Evolutionary conservation across 2,888 invertebrate genomes (phyloP).

Genomic region (Campoplex capitator): DNA sequence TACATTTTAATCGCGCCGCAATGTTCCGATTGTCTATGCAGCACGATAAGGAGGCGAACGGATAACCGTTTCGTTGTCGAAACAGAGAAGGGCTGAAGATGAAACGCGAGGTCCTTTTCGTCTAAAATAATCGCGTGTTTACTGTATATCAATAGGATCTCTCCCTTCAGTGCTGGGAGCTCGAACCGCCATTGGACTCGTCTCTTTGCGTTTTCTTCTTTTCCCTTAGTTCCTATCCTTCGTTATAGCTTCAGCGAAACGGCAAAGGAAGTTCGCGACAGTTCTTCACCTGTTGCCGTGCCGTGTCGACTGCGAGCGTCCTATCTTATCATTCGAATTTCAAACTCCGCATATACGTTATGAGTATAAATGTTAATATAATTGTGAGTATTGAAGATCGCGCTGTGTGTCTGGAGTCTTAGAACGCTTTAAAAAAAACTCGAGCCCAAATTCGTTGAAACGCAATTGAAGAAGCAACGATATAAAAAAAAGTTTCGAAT

Average conservation of each 20-base stretch:
- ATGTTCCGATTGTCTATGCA: too few species aligned
- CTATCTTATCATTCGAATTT: slow-evolving; percentile 52
- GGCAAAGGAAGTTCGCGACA: slow-evolving; percentile 62
- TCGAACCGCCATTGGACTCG: slow-evolving; percentile 60
- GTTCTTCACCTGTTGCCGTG: slow-evolving; percentile 72
- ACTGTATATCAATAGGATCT: slow-evolving; percentile 59
- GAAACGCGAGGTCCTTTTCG: background rate
- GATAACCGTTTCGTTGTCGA: too few species aligned
- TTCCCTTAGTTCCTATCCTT: slow-evolving; percentile 54
- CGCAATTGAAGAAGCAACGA: background rate
- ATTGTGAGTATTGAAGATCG: slow-evolving; percentile 14
- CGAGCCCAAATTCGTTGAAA: background rate
- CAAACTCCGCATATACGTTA: background rate
- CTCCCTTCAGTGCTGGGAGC: slow-evolving; percentile 63
- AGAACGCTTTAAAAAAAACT: background rate
- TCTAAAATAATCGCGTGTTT: slow-evolving; percentile 23
- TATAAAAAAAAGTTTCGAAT: background rate
- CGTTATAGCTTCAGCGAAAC: slow-evolving; percentile 43
- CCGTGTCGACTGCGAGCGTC: slow-evolving; percentile 67
- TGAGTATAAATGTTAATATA: background rate
- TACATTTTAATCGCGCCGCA: too few species aligned
- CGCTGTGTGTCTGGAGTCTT: too few species aligned
- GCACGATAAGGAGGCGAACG: too few species aligned
- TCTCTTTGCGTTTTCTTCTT: slow-evolving; percentile 66
- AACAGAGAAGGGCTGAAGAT: background rate